Conservation (phyloP, 2,113 vertebrate genomes). For the Otocyon megalotis region DNA sequence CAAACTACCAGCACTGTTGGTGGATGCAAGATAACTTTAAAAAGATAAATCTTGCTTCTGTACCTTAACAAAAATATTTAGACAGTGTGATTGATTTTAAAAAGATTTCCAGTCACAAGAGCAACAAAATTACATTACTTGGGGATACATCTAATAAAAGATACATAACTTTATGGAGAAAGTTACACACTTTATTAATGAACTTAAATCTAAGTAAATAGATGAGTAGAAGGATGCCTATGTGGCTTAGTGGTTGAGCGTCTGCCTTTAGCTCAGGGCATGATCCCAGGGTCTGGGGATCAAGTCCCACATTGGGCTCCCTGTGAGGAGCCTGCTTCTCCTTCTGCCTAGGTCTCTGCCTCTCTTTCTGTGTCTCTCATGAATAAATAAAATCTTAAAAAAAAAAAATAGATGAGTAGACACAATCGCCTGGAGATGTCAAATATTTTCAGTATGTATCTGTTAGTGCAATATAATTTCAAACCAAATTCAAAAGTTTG, state of each 20-base stretch:
- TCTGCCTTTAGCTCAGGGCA: too few relatives aligned
- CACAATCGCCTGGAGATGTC: neutral
- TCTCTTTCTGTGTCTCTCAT: too few relatives aligned
- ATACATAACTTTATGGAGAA: neutral
- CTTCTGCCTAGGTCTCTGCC: too few relatives aligned
- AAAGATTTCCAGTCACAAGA: neutral
- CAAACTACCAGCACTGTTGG: neutral
- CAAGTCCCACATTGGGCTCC: too few relatives aligned
- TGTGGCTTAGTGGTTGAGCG: too few relatives aligned
- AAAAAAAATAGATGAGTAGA: neutral
- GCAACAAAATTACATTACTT: neutral
- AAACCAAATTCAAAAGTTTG: neutral
- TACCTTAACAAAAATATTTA: neutral
- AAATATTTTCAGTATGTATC: neutral
- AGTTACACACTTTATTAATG: neutral
- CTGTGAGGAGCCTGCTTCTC: too few relatives aligned
- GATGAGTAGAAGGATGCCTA: neutral
- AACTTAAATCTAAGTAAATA: neutral
- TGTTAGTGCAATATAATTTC: neutral
- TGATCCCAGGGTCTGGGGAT: too few relatives aligned
- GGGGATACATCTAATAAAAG: neutral
- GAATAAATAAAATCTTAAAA: too few relatives aligned
- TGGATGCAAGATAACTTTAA: neutral
- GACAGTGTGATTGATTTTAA: constrained; percentile 1
- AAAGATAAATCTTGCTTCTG: neutral